These are phyloP conservation scores for Ianthella basta DNA, from an alignment of 37 sponge, comb jelly and placozoan species.

Conservation along the genomic window DNA sequence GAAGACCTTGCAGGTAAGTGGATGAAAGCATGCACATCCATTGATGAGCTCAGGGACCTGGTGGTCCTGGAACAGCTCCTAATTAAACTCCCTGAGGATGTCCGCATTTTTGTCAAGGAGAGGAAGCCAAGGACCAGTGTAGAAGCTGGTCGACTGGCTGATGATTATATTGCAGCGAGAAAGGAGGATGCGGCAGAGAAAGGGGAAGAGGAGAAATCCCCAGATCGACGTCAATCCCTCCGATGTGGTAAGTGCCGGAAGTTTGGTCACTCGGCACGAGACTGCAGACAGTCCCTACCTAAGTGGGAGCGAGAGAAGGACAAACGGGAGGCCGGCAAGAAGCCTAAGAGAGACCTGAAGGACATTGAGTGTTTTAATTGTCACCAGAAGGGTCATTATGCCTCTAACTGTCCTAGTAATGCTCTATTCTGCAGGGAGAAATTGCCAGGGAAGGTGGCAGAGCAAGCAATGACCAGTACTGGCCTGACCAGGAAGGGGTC, in stretches of 20 bases:
- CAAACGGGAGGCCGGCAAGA: too few relatives aligned
- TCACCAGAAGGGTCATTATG: not conserved
- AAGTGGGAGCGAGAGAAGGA: too few relatives aligned
- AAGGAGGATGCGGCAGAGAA: too few relatives aligned
- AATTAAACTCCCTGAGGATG: constrained; percentile 20
- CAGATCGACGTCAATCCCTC: too few relatives aligned
- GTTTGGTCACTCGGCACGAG: too few relatives aligned
- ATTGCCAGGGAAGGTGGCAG: too few relatives aligned
- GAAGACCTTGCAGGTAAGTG: constrained; percentile 36
- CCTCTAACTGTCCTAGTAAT: not conserved
- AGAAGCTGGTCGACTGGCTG: constrained; percentile 27
- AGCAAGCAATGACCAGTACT: not conserved
- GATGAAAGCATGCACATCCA: constrained; percentile 11
- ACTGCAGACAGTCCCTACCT: too few relatives aligned
- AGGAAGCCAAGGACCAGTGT: not conserved
- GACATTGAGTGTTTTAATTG: constrained; percentile 19
- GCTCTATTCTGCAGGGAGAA: not conserved
- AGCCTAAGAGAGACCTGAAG: not conserved
- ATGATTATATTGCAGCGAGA: constrained; percentile 46
- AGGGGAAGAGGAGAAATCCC: too few relatives aligned
- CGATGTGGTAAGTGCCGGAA: too few relatives aligned
- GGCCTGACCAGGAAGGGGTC: not conserved
- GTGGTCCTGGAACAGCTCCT: constrained; percentile 43
- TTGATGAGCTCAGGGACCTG: constrained; percentile 11
- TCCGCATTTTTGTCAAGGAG: constrained; percentile 32